These are phyloP conservation scores for Gasterosteus aculeatus DNA, from an alignment of 2,113 vertebrate genomes.

Conservation along the genomic window DNA sequence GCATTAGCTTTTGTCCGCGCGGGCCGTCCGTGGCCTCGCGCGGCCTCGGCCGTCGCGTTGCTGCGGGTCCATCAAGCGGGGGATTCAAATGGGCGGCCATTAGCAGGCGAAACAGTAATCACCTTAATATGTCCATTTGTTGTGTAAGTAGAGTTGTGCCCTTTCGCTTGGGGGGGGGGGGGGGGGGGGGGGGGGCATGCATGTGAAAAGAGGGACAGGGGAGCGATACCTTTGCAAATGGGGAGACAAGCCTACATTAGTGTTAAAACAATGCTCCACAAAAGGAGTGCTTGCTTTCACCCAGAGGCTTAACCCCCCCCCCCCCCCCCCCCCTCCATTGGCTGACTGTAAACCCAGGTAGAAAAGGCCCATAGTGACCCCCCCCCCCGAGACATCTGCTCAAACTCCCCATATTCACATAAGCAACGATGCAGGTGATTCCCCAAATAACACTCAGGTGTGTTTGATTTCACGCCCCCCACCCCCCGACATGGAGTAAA, in stretches of 20 bases:
- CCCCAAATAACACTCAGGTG: not conserved
- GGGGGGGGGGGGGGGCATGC: conserved; percentile 59
- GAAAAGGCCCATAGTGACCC: conserved; percentile 20
- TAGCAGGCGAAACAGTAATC: conserved; percentile 81
- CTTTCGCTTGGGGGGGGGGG: conserved; percentile 58
- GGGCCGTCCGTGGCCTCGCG: conserved; percentile 64
- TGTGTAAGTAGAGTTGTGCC: conserved; percentile 81
- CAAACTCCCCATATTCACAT: not conserved
- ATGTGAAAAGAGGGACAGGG: conserved; percentile 79
- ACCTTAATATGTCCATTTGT: conserved; percentile 82
- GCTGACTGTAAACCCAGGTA: conserved; percentile 38
- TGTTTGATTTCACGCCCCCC: not conserved
- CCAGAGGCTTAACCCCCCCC: conserved; percentile 47
- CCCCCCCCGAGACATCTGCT: conserved; percentile 12
- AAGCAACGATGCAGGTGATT: not conserved
- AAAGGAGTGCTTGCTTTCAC: conserved; percentile 54
- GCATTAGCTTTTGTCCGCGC: conserved; percentile 74
- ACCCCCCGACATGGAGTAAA: not conserved
- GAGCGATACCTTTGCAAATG: conserved; percentile 76
- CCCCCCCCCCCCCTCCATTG: not conserved
- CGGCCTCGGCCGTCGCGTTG: conserved; percentile 77
- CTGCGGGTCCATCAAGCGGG: conserved; percentile 71
- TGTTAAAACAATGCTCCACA: conserved; percentile 76
- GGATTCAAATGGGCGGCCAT: conserved; percentile 80
- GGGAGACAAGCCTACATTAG: conserved; percentile 72